Base-by-base conservation (phyloP, 2,113 vertebrate genomes). In the Podocnemis expansa region DNA sequence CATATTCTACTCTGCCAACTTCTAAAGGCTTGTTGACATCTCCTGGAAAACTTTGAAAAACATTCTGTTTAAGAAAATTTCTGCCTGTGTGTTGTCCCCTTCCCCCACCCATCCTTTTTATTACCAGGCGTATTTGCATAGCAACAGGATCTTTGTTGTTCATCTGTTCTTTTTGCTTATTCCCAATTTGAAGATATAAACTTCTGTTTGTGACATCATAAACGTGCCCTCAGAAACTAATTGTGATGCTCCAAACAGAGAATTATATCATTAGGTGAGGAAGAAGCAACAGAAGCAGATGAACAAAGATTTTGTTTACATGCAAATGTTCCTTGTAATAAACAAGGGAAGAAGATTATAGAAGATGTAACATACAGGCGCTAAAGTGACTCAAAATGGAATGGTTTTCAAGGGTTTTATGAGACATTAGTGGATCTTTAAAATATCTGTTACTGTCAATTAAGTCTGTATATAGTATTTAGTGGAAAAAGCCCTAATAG, bases 271-370 rank as follows among this genome's bases (percentile, higher is more conserved):
- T 60, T 81, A 90, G n/a, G 76, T 87, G 63, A 96, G 86, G 90
- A 94, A 92, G 84, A 93, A 88, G 22, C 25, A 91, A 83, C 60
- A 76, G 84, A 88, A 88, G 55, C 55, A 90, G 47, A 89, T 81
- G 60, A 93, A 1, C 22, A 56, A 3, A 58, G 41, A 34, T 47
- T 93, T 89, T 88, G 24, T 87, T 93, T 88, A 76, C 8, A 49
- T 85, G 86, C 5, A 89, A 89, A 93, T 90, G 47, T 4, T 87
- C 31, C 84, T 88, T 11, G 10, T 81, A 94, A 88, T 81, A 91
- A 94, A 80, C 10, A 90, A 88, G 5, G 34, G 60, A 83, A 52
- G 29, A 94, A 1, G 89, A 89, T 14, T 89, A 3, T 8, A 49
- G 3, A 67, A 89, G 93, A 38, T 25, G 1, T 19, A 86, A n/a